Conservation (phyloP, 37 sponge, comb jelly and placozoan species). For the Mnemiopsis leidyi region DNA sequence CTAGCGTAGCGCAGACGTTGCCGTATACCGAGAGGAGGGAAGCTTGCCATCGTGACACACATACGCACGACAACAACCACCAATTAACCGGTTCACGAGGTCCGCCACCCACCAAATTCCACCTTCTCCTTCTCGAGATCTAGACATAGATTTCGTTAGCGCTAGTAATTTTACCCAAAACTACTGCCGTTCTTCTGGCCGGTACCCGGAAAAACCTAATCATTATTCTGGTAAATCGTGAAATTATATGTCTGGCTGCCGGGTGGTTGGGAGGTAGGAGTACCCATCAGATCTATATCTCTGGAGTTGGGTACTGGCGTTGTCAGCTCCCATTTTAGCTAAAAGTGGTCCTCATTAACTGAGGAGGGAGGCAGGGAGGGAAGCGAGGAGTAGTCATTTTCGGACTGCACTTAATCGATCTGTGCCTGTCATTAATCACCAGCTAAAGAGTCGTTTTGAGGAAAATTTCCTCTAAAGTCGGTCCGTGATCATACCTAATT, state of each 20-base stretch:
- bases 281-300: not conserved
- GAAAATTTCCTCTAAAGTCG: constrained; percentile 30
- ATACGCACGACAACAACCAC: not conserved
- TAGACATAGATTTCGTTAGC: constrained; percentile 19
- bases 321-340: not conserved
- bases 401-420: constrained; percentile 28
- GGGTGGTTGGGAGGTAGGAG: not conserved
- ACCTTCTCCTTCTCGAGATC: not conserved
- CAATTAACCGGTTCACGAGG: not conserved
- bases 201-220: constrained; percentile 46
- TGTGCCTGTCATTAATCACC: not conserved
- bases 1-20: not conserved
- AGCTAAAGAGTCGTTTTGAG: not conserved
- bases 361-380: no score
- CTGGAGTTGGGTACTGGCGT: not conserved
- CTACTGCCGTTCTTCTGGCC: not conserved
- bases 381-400: constrained; percentile 25
- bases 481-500: not conserved
- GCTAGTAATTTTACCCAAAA: constrained; percentile 61
- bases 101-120: not conserved
- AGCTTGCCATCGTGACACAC: not conserved
- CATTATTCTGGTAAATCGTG: constrained; percentile 12
- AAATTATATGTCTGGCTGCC: not conserved
- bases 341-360: constrained; percentile 23
- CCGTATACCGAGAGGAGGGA: not conserved